These are phyloP conservation scores for Drosophila neotestacea DNA, from an alignment of 2,888 invertebrate species.

Conservation along the genomic window DNA sequence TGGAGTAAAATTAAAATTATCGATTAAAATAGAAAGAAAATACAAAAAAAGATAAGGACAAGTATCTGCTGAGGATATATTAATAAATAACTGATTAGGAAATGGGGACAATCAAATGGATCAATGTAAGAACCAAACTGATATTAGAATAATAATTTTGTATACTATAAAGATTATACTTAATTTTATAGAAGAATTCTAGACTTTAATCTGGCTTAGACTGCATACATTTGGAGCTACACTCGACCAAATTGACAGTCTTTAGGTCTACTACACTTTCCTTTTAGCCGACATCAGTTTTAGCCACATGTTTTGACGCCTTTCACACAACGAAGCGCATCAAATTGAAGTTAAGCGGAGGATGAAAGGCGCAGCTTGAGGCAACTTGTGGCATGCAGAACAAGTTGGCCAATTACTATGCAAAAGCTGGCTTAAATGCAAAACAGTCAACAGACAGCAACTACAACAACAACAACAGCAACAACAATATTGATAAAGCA, in stretches of 20 bases:
- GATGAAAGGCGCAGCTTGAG: constrained; percentile 43
- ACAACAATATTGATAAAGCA: constrained; percentile 75
- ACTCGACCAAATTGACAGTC: constrained; percentile 1
- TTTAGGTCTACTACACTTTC: constrained; percentile 33
- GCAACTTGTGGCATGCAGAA: background rate
- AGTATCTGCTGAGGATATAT: too few relatives aligned
- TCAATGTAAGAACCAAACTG: too few relatives aligned
- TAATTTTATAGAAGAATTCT: background rate
- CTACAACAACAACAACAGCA: constrained; percentile 7
- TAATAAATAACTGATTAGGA: too few relatives aligned
- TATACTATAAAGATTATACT: background rate
- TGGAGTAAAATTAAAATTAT: too few relatives aligned
- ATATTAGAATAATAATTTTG: too few relatives aligned
- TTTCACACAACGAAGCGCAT: constrained; percentile 48
- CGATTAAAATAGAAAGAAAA: background rate
- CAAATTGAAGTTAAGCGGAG: constrained; percentile 45
- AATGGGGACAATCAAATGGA: too few relatives aligned
- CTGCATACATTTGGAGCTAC: background rate
- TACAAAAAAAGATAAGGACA: too few relatives aligned
- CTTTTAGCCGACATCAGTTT: constrained; percentile 39
- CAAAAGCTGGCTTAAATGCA: constrained; percentile 67
- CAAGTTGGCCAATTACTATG: constrained; percentile 71
- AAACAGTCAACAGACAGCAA: constrained; percentile 30
- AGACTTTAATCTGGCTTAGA: background rate
- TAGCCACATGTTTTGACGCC: constrained; percentile 71